These are phyloP conservation scores for Meganola albula DNA, from an alignment of 2,888 invertebrate species.

Conservation along the genomic window DNA sequence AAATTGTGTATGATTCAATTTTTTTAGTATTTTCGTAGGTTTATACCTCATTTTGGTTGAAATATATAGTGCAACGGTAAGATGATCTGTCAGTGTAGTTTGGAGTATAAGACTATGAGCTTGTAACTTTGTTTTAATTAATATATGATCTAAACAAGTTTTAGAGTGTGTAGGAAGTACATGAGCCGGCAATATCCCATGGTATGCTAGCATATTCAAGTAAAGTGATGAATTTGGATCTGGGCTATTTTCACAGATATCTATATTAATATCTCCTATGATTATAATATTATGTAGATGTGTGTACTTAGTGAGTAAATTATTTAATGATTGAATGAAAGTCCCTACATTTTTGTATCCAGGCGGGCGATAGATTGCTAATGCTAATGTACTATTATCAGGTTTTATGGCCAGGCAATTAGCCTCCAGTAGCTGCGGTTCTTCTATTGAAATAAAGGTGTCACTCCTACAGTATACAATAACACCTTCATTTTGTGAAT, in stretches of 20 bases:
- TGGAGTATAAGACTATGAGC: neutral
- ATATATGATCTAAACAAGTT: slow-evolving; percentile 2
- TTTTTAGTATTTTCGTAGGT: neutral
- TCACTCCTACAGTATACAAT: neutral
- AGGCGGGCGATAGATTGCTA: slow-evolving; percentile 2
- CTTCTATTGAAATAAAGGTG: neutral
- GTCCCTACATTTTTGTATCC: neutral
- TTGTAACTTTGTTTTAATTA: neutral
- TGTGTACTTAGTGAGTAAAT: neutral
- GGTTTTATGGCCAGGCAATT: neutral
- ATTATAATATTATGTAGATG: neutral
- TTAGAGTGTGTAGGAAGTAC: neutral
- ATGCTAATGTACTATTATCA: neutral
- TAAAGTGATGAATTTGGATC: neutral
- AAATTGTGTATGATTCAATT: too few species aligned
- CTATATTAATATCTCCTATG: slow-evolving; percentile 1
- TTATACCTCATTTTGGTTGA: neutral
- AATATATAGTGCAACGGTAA: neutral
- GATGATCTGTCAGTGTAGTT: slow-evolving; percentile 3
- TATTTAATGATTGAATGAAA: neutral
- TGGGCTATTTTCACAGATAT: neutral
- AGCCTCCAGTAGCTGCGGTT: neutral
- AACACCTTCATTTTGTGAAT: slow-evolving; percentile 3
- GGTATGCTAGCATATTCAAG: neutral
- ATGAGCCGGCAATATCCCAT: slow-evolving; percentile 5